These are phyloP conservation scores for Chiloscyllium plagiosum DNA, from an alignment of 2,113 vertebrate species.

Conservation along the genomic window DNA sequence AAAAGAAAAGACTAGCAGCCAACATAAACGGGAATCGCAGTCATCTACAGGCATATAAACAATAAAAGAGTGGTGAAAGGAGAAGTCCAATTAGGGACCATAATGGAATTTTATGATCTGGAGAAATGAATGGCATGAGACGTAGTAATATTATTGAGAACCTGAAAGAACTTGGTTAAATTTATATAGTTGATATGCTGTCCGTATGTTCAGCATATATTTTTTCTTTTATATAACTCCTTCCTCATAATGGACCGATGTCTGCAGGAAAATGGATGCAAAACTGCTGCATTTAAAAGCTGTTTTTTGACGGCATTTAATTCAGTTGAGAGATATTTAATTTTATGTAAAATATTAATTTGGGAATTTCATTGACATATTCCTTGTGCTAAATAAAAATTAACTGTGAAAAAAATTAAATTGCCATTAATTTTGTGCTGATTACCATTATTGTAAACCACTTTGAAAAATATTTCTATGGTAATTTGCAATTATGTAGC, in stretches of 20 bases:
- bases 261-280: neutral
- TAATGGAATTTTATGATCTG: neutral
- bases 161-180: neutral
- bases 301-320: neutral
- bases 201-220: neutral
- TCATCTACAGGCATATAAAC: too few species aligned
- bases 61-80: too few species aligned
- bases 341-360: neutral
- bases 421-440: neutral
- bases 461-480: neutral
- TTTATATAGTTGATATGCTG: neutral
- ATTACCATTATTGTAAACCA: neutral
- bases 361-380: neutral
- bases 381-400: neutral
- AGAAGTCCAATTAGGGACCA: too few species aligned
- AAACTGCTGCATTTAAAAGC: neutral
- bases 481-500: neutral
- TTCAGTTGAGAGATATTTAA: neutral
- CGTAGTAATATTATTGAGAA: neutral
- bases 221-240: neutral
- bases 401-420: neutral
- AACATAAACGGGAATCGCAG: too few species aligned
- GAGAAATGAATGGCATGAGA: neutral
- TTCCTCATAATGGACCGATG: neutral
- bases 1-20: too few species aligned